Percentiles rank a stretch among this genome's conserved stretches.
Conservation (phyloP, 2,888 invertebrate species). For the Nemotelus pantherinus region DNA sequence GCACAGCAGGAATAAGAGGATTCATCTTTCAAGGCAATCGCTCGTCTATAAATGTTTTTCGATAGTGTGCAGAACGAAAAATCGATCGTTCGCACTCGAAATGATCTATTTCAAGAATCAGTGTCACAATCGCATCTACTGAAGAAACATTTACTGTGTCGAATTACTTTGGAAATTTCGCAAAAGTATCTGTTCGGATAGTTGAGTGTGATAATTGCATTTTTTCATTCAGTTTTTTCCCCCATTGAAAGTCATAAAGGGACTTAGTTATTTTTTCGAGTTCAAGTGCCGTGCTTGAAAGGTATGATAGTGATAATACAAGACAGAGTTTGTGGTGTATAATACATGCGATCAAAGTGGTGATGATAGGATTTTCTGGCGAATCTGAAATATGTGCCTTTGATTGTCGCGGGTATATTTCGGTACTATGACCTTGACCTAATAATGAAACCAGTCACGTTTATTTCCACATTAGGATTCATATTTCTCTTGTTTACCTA, state of each 20-base stretch:
- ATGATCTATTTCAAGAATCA: constrained; percentile 39
- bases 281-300: too few relatives aligned
- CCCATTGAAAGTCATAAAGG: too few relatives aligned
- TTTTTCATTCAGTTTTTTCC: neutral
- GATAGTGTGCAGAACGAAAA: neutral
- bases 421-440: neutral
- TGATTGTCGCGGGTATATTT: neutral
- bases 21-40: constrained; percentile 39
- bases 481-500: too few relatives aligned
- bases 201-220: constrained; percentile 20
- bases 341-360: neutral
- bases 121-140: constrained; percentile 27
- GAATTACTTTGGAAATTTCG: constrained; percentile 27
- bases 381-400: neutral
- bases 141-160: constrained; percentile 36
- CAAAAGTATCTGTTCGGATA: constrained; percentile 28
- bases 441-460: neutral
- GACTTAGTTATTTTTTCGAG: too few relatives aligned
- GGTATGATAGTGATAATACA: too few relatives aligned
- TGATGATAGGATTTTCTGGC: neutral
- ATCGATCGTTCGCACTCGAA: neutral
- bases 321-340: too few relatives aligned
- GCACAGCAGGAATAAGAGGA: neutral
- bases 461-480: too few relatives aligned
- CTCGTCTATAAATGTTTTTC: neutral